Conservation (phyloP, 2,797 vertebrate genomes). For the Sebastes diploproa region DNA sequence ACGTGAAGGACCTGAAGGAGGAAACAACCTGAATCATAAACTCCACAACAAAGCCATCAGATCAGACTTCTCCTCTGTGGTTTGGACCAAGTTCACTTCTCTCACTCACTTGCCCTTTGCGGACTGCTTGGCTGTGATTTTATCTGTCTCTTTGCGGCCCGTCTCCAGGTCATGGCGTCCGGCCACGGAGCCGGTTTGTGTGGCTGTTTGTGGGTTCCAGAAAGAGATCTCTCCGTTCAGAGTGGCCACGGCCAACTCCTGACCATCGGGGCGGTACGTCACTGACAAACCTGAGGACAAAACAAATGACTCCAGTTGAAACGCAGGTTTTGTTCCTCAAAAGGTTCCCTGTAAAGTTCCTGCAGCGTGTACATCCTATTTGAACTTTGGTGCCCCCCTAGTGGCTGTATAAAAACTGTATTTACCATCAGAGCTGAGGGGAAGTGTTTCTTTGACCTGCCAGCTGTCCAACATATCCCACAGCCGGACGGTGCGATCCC, state of each 20-base stretch:
- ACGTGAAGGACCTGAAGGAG: conserved; percentile 87
- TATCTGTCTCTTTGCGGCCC: conserved; percentile 94
- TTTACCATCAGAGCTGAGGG: conserved; percentile 88
- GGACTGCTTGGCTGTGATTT: conserved; percentile 93
- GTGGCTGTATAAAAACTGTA: no score
- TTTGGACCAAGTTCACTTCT: not conserved
- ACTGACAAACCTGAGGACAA: conserved; percentile 85
- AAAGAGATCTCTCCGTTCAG: conserved; percentile 93
- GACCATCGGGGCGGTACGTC: conserved; percentile 90
- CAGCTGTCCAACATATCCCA: conserved; percentile 99
- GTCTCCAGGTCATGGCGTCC: conserved; percentile 91
- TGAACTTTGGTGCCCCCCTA: no score
- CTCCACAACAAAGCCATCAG: not conserved
- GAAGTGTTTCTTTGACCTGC: conserved; percentile 92
- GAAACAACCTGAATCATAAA: not conserved
- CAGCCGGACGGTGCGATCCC: conserved; percentile 92
- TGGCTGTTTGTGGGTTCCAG: conserved; percentile 89
- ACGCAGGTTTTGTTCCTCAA: no score
- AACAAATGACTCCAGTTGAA: not conserved
- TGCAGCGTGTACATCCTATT: no score
- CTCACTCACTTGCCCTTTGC: conserved; percentile 93
- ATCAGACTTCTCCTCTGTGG: accelerated
- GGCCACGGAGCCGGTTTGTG: conserved; percentile 87
- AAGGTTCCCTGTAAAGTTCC: no score
- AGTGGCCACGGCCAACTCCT: conserved; percentile 90